Percentiles rank a stretch among this genome's conserved stretches.
Evolutionary conservation across 2,113 vertebrate species (phyloP).

Genomic region (Psilopogon haemacephalus): DNA sequence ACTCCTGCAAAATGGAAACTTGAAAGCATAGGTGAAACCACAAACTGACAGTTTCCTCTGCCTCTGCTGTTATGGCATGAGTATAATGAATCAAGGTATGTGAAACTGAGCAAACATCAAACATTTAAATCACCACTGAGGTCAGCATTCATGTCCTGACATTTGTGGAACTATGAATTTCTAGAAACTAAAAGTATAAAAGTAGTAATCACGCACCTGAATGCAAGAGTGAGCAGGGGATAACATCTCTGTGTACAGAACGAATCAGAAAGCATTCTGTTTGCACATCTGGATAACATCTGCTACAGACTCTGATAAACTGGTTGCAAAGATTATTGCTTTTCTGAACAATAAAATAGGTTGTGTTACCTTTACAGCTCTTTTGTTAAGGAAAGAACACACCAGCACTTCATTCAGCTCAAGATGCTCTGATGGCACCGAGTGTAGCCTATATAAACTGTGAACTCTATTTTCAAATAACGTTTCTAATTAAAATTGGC

Average conservation of each 20-base stretch:
- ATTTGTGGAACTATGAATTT: background rate
- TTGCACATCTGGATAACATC: background rate
- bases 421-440: background rate
- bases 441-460: conserved; percentile 2
- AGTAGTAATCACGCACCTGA: background rate
- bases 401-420: background rate
- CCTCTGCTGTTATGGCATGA: background rate
- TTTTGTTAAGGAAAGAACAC: background rate
- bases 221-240: background rate
- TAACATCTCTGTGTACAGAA: background rate
- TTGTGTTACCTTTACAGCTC: background rate
- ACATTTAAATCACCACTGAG: background rate
- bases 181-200: background rate
- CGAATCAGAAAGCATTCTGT: background rate
- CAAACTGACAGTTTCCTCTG: background rate
- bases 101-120: background rate
- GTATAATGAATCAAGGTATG: background rate
- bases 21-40: background rate
- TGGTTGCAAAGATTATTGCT: background rate
- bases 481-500: conserved; percentile 59
- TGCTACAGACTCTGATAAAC: background rate
- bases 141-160: background rate
- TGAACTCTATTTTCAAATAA: conserved; percentile 54
- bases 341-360: background rate
- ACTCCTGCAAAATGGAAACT: background rate